Conservation (phyloP, 2,888 invertebrate genomes). For the Lissocephala sabroskyi region DNA sequence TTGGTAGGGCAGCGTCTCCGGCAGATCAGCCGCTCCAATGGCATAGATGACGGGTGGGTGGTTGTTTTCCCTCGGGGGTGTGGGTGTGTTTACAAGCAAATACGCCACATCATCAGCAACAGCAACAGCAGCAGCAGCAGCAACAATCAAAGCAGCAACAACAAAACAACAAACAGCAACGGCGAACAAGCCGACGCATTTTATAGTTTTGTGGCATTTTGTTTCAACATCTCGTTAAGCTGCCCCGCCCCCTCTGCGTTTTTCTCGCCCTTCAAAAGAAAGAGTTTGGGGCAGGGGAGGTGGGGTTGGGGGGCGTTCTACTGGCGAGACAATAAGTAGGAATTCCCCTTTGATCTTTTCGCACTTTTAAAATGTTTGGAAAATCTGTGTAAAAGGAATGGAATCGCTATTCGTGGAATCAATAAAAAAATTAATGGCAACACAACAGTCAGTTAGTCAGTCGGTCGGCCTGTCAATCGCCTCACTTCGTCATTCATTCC, state of each 20-base stretch:
- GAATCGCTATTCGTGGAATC: conserved; percentile 60
- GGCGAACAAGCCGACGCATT: conserved; percentile 17
- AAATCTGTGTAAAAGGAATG: conserved; percentile 59
- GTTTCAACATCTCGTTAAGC: conserved; percentile 39
- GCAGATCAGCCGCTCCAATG: no score
- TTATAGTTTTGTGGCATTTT: conserved; percentile 19
- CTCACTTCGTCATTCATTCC: conserved; percentile 56
- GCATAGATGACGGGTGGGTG: no score
- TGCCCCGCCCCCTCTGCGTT: conserved; percentile 1
- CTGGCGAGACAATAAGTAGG: conserved; percentile 55
- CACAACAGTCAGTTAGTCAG: background rate
- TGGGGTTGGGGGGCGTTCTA: background rate
- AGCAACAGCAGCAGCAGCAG: conserved; percentile 1
- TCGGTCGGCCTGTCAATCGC: conserved; percentile 16
- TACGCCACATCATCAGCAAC: conserved; percentile 57
- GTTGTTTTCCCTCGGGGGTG: background rate
- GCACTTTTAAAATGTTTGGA: conserved; percentile 63
- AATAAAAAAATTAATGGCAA: conserved; percentile 61
- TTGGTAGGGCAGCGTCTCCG: no score
- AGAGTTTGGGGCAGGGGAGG: no score
- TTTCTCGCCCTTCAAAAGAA: no score
- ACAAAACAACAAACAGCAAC: no score
- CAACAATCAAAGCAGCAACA: background rate
- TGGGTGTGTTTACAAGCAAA: conserved; percentile 55
- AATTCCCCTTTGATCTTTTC: conserved; percentile 63